phyloP scores from a whole-genome alignment of 2,888 invertebrate species.

The Abrostola triplasia region DNA sequence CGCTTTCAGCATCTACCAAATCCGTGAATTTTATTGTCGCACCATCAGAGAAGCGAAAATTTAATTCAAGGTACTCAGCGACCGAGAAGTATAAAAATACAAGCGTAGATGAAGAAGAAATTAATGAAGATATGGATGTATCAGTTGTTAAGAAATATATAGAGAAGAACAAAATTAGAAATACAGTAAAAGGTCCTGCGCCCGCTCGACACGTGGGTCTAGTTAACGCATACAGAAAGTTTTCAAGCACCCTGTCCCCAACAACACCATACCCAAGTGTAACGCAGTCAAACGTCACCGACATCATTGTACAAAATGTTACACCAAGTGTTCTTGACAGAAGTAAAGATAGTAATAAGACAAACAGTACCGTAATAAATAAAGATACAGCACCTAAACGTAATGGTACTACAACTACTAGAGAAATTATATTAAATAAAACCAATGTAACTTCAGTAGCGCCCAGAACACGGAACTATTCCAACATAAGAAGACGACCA shows the following conservation, averaged over 20 bases:
- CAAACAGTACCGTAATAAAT: conserved; percentile 54
- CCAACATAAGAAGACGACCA: conserved; percentile 77
- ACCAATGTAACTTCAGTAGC: conserved; percentile 59
- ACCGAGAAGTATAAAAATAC: conserved; percentile 84
- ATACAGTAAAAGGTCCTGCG: conserved; percentile 85
- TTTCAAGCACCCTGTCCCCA: conserved; percentile 71
- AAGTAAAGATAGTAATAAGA: conserved; percentile 62
- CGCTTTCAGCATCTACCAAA: conserved; percentile 83
- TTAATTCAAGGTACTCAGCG: conserved; percentile 82
- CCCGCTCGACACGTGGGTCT: conserved; percentile 82
- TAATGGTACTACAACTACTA: conserved; percentile 54
- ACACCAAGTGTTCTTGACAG: conserved; percentile 65
- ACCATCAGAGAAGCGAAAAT: conserved; percentile 80
- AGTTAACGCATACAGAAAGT: conserved; percentile 84
- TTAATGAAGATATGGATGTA: conserved; percentile 89
- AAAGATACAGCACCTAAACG: conserved; percentile 58
- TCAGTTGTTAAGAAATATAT: conserved; percentile 88
- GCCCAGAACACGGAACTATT: conserved; percentile 78
- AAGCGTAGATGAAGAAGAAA: conserved; percentile 87
- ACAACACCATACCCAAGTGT: conserved; percentile 71
- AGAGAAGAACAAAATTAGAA: conserved; percentile 86
- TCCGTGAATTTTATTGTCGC: conserved; percentile 81
- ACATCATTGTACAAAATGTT: conserved; percentile 67
- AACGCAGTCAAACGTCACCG: conserved; percentile 74
- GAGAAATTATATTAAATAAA: conserved; percentile 62